A percentile compares a stretch with the other conserved stretches of the same genome.
Conservation (phyloP, 1,140 invertebrate genomes). For the Panagrolaimus sp. region DNA sequence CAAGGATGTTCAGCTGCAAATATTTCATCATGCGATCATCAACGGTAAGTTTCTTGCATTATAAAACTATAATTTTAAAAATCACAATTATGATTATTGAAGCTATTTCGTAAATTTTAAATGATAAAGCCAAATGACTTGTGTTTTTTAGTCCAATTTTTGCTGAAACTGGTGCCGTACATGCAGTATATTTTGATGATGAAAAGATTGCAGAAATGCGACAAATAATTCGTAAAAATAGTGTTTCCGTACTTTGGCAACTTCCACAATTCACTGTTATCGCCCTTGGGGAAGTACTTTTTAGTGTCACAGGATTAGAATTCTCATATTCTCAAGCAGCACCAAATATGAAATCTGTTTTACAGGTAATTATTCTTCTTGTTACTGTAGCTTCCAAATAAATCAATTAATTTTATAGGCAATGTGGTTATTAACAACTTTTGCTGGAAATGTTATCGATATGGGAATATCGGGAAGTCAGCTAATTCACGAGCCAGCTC, state of each 20-base stretch:
- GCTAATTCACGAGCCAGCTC: conserved; percentile 47
- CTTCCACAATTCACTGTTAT: conserved; percentile 66
- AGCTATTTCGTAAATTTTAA: no score
- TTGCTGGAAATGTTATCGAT: conserved; percentile 54
- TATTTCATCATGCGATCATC: neutral
- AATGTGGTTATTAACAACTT: conserved; percentile 53
- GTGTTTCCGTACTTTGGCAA: conserved; percentile 53
- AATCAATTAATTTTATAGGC: conserved; percentile 42
- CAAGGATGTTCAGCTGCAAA: neutral
- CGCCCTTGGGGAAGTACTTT: conserved; percentile 64
- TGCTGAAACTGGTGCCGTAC: neutral
- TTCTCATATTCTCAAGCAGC: conserved; percentile 52
- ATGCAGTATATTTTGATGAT: neutral
- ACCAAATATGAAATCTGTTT: conserved; percentile 54
- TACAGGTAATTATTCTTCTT: conserved; percentile 59
- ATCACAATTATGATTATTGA: no score
- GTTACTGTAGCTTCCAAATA: conserved; percentile 12
- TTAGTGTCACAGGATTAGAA: conserved; percentile 50
- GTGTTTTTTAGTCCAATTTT: neutral
- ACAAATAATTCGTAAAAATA: conserved; percentile 40
- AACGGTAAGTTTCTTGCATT: neutral
- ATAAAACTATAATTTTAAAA: no score
- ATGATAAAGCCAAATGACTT: no score
- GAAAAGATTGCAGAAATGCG: conserved; percentile 1
- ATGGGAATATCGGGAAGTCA: conserved; percentile 46